Evolutionary conservation across 2,888 invertebrate genomes (phyloP).

Genomic region (Eurytoma adleriae): DNA sequence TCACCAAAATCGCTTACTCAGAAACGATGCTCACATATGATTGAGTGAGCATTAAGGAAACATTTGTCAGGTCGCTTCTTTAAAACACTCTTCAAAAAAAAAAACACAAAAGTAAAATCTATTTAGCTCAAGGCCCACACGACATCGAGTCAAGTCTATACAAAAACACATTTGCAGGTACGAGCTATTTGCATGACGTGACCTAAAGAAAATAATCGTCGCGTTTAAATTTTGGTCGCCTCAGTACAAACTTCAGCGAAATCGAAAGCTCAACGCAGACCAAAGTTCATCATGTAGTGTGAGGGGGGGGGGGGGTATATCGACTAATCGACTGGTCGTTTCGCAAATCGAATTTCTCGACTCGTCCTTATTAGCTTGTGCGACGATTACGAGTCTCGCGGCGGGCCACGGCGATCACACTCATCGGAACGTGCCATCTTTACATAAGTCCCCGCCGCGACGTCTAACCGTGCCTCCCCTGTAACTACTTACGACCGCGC

Average conservation of each 20-base stretch:
- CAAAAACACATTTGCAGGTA: neutral
- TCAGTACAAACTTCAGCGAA: neutral
- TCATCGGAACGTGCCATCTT: conserved; percentile 54
- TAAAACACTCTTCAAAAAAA: neutral
- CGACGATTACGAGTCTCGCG: neutral
- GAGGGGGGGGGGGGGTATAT: no score
- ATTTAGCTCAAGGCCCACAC: conserved; percentile 7
- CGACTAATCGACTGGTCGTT: no score
- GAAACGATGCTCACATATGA: neutral
- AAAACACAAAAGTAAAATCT: conserved; percentile 7
- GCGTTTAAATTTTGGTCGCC: neutral
- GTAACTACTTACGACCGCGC: neutral
- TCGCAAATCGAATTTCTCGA: no score
- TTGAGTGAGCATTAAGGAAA: neutral
- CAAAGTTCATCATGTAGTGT: neutral
- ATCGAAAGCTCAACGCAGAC: neutral
- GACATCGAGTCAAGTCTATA: neutral
- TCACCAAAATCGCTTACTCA: conserved; percentile 8
- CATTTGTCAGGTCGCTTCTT: neutral
- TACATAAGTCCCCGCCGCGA: conserved; percentile 40
- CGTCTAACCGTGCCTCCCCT: neutral
- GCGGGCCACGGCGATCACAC: conserved; percentile 43
- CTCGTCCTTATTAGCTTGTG: no score
- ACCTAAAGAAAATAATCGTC: neutral
- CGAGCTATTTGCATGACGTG: neutral